Conservation (phyloP, 2,888 invertebrate genomes). For the Tiliacea citrago region DNA sequence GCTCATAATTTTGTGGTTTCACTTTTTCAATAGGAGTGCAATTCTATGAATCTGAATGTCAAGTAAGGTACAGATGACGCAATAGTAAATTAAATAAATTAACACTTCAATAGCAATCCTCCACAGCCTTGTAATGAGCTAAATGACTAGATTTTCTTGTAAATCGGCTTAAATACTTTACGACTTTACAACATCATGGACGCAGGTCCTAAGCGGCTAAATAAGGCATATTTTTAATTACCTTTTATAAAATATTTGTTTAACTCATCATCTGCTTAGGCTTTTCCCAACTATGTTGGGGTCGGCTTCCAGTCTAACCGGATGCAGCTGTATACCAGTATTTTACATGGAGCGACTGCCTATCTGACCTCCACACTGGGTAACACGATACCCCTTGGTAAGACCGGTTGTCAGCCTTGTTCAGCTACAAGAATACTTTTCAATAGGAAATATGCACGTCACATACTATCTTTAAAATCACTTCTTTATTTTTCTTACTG, state of each 20-base stretch:
- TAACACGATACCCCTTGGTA: too few relatives aligned
- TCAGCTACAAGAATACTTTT: not conserved
- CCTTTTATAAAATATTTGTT: not conserved
- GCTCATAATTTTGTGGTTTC: conserved; percentile 17
- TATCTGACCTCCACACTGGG: too few relatives aligned
- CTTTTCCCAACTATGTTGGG: too few relatives aligned
- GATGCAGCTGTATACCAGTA: too few relatives aligned
- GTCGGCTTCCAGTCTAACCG: too few relatives aligned
- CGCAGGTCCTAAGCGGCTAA: conserved; percentile 1
- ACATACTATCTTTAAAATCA: not conserved
- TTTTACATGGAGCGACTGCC: too few relatives aligned
- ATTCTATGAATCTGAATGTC: conserved; percentile 20
- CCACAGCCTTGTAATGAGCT: conserved; percentile 43
- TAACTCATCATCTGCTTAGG: too few relatives aligned
- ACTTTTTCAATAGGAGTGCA: conserved; percentile 10
- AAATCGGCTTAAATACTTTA: conserved; percentile 33
- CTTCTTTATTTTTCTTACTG: not conserved
- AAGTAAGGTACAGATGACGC: conserved; percentile 24
- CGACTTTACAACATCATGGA: conserved; percentile 10
- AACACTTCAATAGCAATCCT: conserved; percentile 26
- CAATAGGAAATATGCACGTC: not conserved
- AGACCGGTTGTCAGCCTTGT: too few relatives aligned
- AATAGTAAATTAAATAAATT: conserved; percentile 34
- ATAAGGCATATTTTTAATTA: conserved; percentile 21
- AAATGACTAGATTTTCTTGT: conserved; percentile 26